Evolutionary conservation across 2,888 invertebrate genomes (phyloP).

Genomic region (Hydrotaea diabolus): DNA sequence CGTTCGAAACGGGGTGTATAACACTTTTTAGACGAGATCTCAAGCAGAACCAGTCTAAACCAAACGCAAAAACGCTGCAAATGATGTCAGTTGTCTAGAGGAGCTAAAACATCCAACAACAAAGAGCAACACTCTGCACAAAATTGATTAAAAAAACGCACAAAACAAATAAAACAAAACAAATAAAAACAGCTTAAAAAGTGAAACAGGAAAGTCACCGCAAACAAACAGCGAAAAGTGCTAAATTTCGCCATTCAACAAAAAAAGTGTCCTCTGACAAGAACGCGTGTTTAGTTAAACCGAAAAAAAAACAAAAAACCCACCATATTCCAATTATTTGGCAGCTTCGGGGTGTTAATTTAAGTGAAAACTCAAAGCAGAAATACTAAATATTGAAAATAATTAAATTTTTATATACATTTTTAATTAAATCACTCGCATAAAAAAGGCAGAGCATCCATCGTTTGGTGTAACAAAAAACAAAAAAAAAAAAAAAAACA

Average conservation of each 20-base stretch:
- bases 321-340: not conserved
- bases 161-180: slow-evolving; percentile 34
- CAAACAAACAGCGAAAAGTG: not conserved
- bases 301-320: not conserved
- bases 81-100: slow-evolving; percentile 72
- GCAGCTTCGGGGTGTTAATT: not conserved
- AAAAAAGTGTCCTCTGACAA: not conserved
- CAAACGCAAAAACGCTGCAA: slow-evolving; percentile 45
- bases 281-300: not conserved
- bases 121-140: slow-evolving; percentile 24
- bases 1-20: slow-evolving; percentile 50
- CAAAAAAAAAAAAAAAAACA: not conserved
- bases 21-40: slow-evolving; percentile 60
- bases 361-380: not conserved
- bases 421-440: not conserved
- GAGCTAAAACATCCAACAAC: slow-evolving; percentile 1
- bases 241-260: not conserved
- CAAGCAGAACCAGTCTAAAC: slow-evolving; percentile 69
- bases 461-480: not conserved
- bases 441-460: not conserved
- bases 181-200: not conserved
- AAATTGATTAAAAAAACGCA: not conserved
- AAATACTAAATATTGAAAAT: not conserved
- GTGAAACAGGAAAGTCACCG: not conserved
- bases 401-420: not conserved